Percentiles rank a stretch among this genome's conserved stretches.
phyloP scores from a whole-genome alignment of 2,797 vertebrate genomes.

The Crenichthys baileyi region DNA sequence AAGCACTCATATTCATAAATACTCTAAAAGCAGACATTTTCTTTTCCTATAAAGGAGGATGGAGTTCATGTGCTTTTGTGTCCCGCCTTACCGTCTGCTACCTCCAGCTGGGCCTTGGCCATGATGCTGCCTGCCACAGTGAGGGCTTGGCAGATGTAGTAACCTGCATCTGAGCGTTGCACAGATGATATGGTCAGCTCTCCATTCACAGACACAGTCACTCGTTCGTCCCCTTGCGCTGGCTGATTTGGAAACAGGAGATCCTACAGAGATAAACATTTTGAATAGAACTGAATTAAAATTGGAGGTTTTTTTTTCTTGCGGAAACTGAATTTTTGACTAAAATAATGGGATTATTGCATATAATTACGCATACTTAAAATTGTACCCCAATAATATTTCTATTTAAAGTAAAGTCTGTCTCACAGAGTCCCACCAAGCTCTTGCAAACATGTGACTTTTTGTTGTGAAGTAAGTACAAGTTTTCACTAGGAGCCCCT shows the following conservation, averaged over 20 bases:
- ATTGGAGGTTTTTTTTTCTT: background rate
- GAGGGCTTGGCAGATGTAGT: constrained; percentile 95
- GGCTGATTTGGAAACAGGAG: constrained; percentile 95
- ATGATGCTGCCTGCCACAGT: constrained; percentile 96
- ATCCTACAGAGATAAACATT: constrained; percentile 77
- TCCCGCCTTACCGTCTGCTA: constrained; percentile 90
- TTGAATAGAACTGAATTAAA: constrained; percentile 4
- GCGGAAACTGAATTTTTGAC: background rate
- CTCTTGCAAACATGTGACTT: no score
- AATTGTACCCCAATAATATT: background rate
- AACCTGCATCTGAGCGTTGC: constrained; percentile 90
- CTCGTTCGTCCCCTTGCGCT: constrained; percentile 86
- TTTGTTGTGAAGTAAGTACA: no score
- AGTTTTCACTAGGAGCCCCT: no score
- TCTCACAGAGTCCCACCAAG: no score
- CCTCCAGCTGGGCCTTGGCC: constrained; percentile 95
- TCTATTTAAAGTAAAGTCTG: no score
- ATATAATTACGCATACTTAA: background rate
- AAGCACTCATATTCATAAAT: background rate
- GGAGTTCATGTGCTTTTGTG: background rate
- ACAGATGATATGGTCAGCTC: constrained; percentile 91
- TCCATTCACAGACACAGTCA: constrained; percentile 89
- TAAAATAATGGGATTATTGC: background rate
- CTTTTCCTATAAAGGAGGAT: constrained; percentile 11
- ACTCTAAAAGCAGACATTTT: constrained; percentile 7